phyloP scores from a whole-genome alignment of 2,113 vertebrate genomes.

The Microtus richardsoni region DNA sequence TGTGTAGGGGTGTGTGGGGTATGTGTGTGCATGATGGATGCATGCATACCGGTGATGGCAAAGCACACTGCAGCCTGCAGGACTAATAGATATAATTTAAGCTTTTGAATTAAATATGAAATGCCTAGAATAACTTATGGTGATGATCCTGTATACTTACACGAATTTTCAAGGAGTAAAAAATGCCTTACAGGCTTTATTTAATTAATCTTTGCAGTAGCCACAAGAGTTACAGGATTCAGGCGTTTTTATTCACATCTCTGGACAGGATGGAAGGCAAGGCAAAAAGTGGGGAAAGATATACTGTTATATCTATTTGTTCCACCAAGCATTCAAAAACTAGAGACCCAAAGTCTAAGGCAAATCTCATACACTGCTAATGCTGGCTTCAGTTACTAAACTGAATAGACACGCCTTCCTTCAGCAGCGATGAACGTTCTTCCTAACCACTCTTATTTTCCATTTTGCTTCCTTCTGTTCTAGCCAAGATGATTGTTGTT shows the following conservation, averaged over 20 bases:
- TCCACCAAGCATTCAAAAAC: not conserved
- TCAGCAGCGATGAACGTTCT: not conserved
- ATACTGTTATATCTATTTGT: not conserved
- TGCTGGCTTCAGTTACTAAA: not conserved
- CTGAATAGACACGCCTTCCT: not conserved
- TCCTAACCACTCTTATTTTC: conserved; percentile 16
- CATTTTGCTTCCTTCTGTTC: not conserved
- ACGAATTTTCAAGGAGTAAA: conserved; percentile 51
- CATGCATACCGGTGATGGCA: not conserved
- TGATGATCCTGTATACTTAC: not conserved
- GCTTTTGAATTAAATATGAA: conserved; percentile 37
- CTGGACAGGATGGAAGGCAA: conserved; percentile 23
- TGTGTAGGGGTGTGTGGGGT: no score
- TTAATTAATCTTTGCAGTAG: conserved; percentile 59
- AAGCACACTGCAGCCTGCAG: not conserved
- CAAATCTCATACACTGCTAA: not conserved
- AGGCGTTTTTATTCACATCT: conserved; percentile 14
- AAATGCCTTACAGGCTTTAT: conserved; percentile 45
- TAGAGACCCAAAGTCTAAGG: not conserved
- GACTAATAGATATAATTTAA: conserved; percentile 2
- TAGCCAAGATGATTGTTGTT: not conserved
- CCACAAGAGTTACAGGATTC: not conserved
- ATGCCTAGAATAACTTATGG: conserved; percentile 56
- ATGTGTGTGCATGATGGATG: no score
- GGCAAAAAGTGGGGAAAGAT: conserved; percentile 7